A percentile compares a stretch with the other conserved stretches of the same genome.
phyloP scores from a whole-genome alignment of 2,113 vertebrate genomes.

The Cynocephalus volans region DNA sequence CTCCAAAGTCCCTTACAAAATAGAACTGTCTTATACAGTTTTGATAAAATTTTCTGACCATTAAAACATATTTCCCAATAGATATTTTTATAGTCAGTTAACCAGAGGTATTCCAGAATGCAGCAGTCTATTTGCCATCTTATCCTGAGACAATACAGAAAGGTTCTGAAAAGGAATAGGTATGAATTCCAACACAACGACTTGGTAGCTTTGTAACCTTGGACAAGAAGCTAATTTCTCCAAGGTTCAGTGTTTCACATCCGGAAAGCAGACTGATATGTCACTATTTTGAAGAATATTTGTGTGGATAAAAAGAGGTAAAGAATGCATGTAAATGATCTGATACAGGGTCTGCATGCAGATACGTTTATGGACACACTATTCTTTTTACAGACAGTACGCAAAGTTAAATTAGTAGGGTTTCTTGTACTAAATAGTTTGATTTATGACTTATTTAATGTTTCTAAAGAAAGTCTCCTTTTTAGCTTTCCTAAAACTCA shows the following conservation, averaged over 20 bases:
- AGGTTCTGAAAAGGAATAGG: background rate
- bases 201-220: background rate
- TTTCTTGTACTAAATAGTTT: background rate
- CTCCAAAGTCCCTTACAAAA: background rate
- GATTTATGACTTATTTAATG: background rate
- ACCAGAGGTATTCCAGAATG: background rate
- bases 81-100: background rate
- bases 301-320: background rate
- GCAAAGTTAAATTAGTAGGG: background rate
- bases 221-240: background rate
- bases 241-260: background rate
- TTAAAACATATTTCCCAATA: background rate
- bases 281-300: background rate
- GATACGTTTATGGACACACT: background rate
- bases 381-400: background rate
- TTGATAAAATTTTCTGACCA: background rate
- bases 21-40: background rate
- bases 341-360: background rate
- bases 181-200: background rate
- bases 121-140: background rate
- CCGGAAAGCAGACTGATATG: background rate
- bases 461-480: background rate
- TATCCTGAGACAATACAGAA: background rate
- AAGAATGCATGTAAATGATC: background rate
- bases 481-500: background rate